Evolutionary conservation across 64 coral and sea anemone genomes (phyloP), one percentile per base, ranked within the genome.

Genomic region (Dendrophyllia cribrosa): DNA sequence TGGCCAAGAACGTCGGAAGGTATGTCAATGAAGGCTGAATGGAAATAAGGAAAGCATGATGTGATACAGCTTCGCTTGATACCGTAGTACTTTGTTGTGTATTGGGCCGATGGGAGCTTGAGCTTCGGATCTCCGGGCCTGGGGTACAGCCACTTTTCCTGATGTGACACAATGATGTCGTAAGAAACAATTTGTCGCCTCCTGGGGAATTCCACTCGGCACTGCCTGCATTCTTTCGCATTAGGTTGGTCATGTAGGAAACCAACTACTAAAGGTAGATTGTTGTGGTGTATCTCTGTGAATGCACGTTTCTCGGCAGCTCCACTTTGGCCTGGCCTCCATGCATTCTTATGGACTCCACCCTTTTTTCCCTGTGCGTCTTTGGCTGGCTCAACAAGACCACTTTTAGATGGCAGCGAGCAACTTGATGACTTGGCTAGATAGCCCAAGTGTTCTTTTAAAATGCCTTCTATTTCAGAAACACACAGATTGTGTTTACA

Each of bases 261-360:
- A 23, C 69, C n/a, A 9, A 92, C 51, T 1, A 85, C 23, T 43
- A 86, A 75, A 43, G 70, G 43, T 14, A 59, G 48, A 20, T 92
- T 76, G 72, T 92, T 92, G 90, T 92, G 90, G 14, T 86, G 72
- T 45, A 92, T 86, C 69, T 76, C 58, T 50, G 34, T 92, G 55
- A 75, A 92, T 23, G 70, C 70, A 23, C 25, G 25, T 63, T 79
- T 23, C 12, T 51, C 19, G n/a, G 66, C 22, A 10, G 52, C 11
- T 5, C 11, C 52, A 7, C 9, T 23, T 8, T 43, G 76, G 17
- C 76, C 17, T 56, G 34, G 76, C 14, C 76, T 47, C 49, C 50
- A 79, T 3, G 76, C 47, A 50, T 79, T 79, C 17, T 79, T 79
- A 47, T 79, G 50, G 11, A 3, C 53, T 7, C 12, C 51, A 49